phyloP scores from a whole-genome alignment of 2,797 vertebrate genomes.

The Xenentodon cancila region DNA sequence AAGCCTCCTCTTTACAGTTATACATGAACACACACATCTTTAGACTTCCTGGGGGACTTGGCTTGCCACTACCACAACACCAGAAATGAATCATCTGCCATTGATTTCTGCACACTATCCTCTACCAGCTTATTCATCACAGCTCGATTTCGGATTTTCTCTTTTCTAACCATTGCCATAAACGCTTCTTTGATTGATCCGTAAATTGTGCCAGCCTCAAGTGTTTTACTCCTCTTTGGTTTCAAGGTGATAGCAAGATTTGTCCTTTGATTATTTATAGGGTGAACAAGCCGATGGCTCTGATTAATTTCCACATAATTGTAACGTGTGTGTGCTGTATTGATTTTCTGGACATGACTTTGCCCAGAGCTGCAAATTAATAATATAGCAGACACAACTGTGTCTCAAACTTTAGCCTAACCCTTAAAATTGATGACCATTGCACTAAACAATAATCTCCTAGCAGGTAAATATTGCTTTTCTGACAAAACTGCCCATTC shows the following conservation, averaged over 20 bases:
- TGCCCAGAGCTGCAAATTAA: constrained; percentile 66
- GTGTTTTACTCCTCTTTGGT: constrained; percentile 49
- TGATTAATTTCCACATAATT: constrained; percentile 80
- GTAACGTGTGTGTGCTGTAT: constrained; percentile 69
- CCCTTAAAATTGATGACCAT: constrained; percentile 59
- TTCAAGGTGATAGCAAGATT: constrained; percentile 43
- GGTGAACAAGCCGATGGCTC: constrained; percentile 51
- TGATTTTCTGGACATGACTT: constrained; percentile 67
- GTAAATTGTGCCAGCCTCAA: constrained; percentile 32
- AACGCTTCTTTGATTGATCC: constrained; percentile 75
- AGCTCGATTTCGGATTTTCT: constrained; percentile 61
- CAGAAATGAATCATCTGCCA: constrained; percentile 75
- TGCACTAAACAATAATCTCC: constrained; percentile 62
- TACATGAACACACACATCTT: constrained; percentile 22
- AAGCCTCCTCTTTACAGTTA: neutral
- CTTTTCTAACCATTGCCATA: constrained; percentile 67
- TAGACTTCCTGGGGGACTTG: constrained; percentile 53
- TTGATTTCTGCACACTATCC: constrained; percentile 67
- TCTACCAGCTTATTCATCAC: constrained; percentile 57
- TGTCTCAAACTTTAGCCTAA: constrained; percentile 69
- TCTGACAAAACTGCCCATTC: constrained; percentile 53
- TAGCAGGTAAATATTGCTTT: constrained; percentile 71
- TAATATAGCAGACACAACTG: constrained; percentile 72
- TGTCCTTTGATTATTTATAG: constrained; percentile 70
- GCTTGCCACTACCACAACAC: constrained; percentile 62